Evolutionary conservation across 2,113 vertebrate genomes (phyloP).

Genomic region (Hemiscyllium ocellatum): DNA sequence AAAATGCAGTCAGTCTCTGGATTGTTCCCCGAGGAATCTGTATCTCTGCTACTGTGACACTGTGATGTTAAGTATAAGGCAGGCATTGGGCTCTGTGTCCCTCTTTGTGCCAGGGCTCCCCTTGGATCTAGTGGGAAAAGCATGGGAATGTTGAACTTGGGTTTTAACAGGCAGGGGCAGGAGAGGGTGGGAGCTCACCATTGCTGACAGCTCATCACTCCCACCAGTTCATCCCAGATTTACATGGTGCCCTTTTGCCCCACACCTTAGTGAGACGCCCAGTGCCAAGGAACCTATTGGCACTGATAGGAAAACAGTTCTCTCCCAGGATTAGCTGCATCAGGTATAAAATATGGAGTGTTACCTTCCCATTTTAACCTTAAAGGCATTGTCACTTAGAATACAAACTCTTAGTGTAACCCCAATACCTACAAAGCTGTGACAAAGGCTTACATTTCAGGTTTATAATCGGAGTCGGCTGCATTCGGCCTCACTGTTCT

Average conservation of each 20-base stretch:
- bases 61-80: too few species aligned
- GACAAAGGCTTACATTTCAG: not conserved
- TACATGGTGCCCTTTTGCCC: not conserved
- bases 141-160: too few species aligned
- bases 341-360: not conserved
- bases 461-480: not conserved
- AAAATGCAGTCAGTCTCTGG: too few species aligned
- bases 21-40: too few species aligned
- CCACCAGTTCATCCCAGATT: too few species aligned
- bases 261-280: not conserved
- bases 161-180: too few species aligned
- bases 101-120: too few species aligned
- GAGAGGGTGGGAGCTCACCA: too few species aligned
- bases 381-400: not conserved
- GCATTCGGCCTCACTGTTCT: not conserved
- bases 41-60: too few species aligned
- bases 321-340: not conserved
- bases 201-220: too few species aligned
- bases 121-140: too few species aligned
- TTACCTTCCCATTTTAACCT: not conserved
- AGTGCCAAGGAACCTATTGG: not conserved
- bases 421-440: not conserved
- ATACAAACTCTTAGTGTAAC: not conserved
- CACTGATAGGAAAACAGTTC: not conserved
- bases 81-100: too few species aligned